A percentile compares a stretch with the other conserved stretches of the same genome.
Conservation (phyloP, 1,140 invertebrate genomes). For the Aricia agestis region DNA sequence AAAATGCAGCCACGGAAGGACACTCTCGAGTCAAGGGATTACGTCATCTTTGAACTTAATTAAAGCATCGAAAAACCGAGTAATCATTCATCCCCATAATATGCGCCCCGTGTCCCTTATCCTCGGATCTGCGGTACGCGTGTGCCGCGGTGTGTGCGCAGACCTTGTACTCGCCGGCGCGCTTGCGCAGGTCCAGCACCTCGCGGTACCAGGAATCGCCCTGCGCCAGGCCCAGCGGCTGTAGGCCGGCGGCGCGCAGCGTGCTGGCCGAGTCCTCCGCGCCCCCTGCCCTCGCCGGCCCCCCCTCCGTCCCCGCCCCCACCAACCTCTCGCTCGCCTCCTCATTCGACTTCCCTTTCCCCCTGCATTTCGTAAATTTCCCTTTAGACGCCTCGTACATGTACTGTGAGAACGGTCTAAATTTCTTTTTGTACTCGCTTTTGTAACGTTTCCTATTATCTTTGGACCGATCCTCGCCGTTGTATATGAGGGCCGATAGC, state of each 20-base stretch:
- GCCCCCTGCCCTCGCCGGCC: conserved; percentile 67
- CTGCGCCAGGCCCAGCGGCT: conserved; percentile 62
- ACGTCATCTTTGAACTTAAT: too few species aligned
- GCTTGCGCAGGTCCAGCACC: conserved; percentile 91
- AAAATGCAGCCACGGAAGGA: too few species aligned
- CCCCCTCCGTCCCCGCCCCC: conserved; percentile 34
- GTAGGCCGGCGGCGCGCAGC: conserved; percentile 61
- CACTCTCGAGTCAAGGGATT: too few species aligned
- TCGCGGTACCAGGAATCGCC: conserved; percentile 87
- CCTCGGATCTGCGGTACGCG: neutral
- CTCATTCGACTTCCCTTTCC: conserved; percentile 74
- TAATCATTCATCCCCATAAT: neutral
- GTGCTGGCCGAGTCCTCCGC: conserved; percentile 54
- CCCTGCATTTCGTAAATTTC: conserved; percentile 80
- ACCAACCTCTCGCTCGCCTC: conserved; percentile 68
- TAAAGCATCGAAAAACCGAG: too few species aligned
- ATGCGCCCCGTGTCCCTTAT: neutral
- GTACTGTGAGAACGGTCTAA: conserved; percentile 88
- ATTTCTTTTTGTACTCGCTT: conserved; percentile 88
- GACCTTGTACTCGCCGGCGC: conserved; percentile 95
- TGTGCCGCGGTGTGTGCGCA: conserved; percentile 40
- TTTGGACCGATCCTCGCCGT: conserved; percentile 75
- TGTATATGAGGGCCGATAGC: conserved; percentile 75
- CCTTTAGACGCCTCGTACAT: conserved; percentile 85
- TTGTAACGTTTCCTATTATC: conserved; percentile 78